Conservation (phyloP, 2,797 vertebrate genomes). For the Presbytis comata region DNA sequence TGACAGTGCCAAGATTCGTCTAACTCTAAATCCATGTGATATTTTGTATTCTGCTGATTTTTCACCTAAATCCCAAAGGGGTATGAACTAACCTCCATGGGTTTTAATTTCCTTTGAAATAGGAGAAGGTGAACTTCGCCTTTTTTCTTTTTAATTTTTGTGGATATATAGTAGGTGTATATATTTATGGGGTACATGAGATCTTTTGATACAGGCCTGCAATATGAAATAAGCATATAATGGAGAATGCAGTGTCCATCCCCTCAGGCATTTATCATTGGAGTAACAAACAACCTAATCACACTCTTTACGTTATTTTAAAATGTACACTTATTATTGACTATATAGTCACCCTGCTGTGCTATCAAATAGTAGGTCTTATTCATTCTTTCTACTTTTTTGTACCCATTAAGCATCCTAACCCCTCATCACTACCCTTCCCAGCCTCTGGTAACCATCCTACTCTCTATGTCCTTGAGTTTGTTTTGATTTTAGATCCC, state of each 20-base stretch:
- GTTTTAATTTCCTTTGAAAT: neutral
- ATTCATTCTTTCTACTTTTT: neutral
- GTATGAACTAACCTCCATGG: neutral
- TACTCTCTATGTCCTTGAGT: neutral
- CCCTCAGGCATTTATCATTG: neutral
- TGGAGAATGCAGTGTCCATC: neutral
- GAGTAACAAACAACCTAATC: neutral
- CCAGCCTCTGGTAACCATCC: neutral
- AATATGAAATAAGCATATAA: neutral
- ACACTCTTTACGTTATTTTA: neutral
- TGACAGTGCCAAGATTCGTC: neutral
- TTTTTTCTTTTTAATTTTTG: neutral
- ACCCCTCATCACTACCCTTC: neutral
- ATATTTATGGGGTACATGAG: neutral
- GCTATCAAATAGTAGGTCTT: neutral
- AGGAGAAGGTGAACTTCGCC: neutral
- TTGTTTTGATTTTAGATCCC: neutral
- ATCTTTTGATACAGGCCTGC: neutral
- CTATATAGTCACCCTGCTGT: neutral
- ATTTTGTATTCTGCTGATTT: neutral
- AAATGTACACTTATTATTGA: neutral
- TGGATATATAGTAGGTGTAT: neutral
- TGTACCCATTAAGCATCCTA: neutral
- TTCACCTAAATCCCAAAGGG: neutral
- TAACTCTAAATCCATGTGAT: neutral